Conservation (phyloP, 1,140 invertebrate species). For the Drosophila azteca region DNA sequence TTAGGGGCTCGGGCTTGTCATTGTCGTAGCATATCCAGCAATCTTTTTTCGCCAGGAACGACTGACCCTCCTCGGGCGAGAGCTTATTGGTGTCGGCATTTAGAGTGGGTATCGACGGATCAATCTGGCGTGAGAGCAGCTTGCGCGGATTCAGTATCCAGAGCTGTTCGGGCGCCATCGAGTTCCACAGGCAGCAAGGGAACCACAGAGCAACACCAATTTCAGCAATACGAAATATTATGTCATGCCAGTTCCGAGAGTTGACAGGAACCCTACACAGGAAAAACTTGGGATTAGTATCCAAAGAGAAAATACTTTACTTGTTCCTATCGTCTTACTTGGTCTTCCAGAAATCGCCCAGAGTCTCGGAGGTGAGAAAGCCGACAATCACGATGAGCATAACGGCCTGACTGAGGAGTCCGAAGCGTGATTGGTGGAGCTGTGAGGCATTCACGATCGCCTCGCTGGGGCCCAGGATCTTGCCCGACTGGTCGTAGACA, state of each 20-base stretch:
- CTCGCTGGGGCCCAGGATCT: slow-evolving; percentile 75
- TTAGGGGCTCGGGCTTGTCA: slow-evolving; percentile 91
- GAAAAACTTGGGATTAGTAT: slow-evolving; percentile 1
- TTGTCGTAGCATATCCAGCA: slow-evolving; percentile 98
- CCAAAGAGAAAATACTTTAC: neutral
- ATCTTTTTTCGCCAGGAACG: slow-evolving; percentile 86
- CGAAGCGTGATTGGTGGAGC: slow-evolving; percentile 94
- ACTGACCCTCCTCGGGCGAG: slow-evolving; percentile 84
- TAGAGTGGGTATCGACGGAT: slow-evolving; percentile 80
- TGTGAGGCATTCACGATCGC: slow-evolving; percentile 92
- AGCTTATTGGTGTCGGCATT: slow-evolving; percentile 75
- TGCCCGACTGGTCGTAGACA: slow-evolving; percentile 82
- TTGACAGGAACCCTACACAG: slow-evolving; percentile 90
- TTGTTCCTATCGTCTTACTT: slow-evolving; percentile 86
- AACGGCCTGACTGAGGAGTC: slow-evolving; percentile 93
- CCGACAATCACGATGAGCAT: slow-evolving; percentile 93
- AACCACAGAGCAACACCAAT: slow-evolving; percentile 97
- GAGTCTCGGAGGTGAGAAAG: slow-evolving; percentile 94
- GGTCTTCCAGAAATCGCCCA: slow-evolving; percentile 95
- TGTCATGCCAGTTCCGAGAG: slow-evolving; percentile 95
- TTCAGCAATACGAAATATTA: slow-evolving; percentile 95
- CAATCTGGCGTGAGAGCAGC: slow-evolving; percentile 88
- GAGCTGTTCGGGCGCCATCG: slow-evolving; percentile 95
- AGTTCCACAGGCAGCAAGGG: slow-evolving; percentile 97
- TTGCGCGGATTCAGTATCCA: slow-evolving; percentile 97